Evolutionary conservation across 2,888 invertebrate genomes (phyloP), one percentile per base, ranked within the genome.

Genomic region (Troides helena): DNA sequence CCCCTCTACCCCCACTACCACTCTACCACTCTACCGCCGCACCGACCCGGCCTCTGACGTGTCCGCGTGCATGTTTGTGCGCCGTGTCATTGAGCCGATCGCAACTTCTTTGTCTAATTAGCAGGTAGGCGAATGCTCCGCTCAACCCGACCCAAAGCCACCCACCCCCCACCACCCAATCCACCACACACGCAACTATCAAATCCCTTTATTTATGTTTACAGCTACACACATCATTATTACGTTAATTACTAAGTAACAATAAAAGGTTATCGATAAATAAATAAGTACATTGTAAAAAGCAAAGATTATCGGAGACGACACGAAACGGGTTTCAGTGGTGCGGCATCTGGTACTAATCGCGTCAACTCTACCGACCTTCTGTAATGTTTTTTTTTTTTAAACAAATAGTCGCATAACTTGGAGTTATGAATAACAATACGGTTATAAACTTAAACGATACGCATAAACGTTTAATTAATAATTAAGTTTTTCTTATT

Each of bases 281-380:
- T 61, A 57, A 25, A 67, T 10, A 21, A 77, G 73, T 77, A 77
- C 81, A 75, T 14, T 74, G 74, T 80, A 80, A 85, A 83, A 85
- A 1, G 83, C 86, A 87, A 86, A 85, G 82, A 84, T 80, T 77
- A 75, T 80, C 76, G 72, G 77, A 75, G 71, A 71, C 80, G 81
- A 83, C 86, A 85, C 85, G 85, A 85, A 91, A 90, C 91, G 82
- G 89, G 91, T 90, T 89, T 76, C 80, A 70, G 82, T 84, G 82
- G 85, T 86, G 87, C 89, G 87, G 87, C 89, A 90, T 89, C 88
- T 89, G 89, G 88, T 87, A 86, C 87, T 90, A 90, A 90, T 90
- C 90, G 88, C 79, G 85, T 87, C 85, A 81, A 85, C 84, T 84
- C 81, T 76, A 83, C 84, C 84, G 84, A 82, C 83, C 82, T 84